phyloP scores from a whole-genome alignment of 2,113 vertebrate genomes.

The Barnardius zonarius region DNA sequence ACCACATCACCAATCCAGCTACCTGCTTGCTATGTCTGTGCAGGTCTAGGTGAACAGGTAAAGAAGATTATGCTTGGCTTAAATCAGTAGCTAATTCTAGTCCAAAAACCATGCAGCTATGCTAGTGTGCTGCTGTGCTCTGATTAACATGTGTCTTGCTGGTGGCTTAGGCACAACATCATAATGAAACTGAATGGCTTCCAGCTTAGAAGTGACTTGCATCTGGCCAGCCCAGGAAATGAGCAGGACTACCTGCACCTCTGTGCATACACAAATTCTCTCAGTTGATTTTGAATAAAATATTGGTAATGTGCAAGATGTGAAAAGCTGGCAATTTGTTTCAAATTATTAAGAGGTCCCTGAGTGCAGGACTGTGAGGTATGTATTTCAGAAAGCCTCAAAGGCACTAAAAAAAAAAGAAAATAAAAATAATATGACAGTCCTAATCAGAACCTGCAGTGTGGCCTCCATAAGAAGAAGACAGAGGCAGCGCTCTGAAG shows the following conservation, averaged over 20 bases:
- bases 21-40: background rate
- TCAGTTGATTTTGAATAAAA: background rate
- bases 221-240: background rate
- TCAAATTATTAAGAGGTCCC: background rate
- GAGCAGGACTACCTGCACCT: background rate
- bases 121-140: background rate
- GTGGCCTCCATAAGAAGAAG: background rate
- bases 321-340: background rate
- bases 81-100: background rate
- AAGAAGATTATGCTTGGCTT: background rate
- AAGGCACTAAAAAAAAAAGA: background rate
- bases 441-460: background rate
- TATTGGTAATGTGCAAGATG: background rate
- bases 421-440: background rate
- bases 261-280: background rate
- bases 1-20: background rate
- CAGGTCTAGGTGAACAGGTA: background rate
- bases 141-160: background rate
- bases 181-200: background rate
- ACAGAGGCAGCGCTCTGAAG: background rate
- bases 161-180: background rate
- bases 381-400: background rate
- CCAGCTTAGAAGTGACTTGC: background rate
- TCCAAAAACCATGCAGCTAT: background rate
- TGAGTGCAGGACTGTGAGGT: background rate